Percentiles rank a stretch among this genome's conserved stretches.
Conservation (phyloP, 1,140 invertebrate genomes). For the Atta cephalotes region DNA sequence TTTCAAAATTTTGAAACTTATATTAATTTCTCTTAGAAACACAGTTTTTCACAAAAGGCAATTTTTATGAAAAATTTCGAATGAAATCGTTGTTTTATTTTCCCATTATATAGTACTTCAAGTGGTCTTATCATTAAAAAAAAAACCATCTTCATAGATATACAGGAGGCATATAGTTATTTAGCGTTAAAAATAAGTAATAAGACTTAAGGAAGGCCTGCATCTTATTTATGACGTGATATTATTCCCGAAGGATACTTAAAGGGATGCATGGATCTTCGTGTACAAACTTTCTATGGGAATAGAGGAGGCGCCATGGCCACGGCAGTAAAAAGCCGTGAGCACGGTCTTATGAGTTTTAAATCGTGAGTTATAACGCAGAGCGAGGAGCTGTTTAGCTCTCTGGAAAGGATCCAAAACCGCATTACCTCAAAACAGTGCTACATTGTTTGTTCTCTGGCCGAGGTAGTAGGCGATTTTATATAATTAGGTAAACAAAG, state of each 20-base stretch:
- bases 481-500: conserved; percentile 21
- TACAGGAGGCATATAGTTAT: not conserved
- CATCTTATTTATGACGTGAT: conserved; percentile 73
- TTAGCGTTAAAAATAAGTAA: conserved; percentile 64
- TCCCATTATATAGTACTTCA: not conserved
- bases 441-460: conserved; percentile 9
- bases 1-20: not conserved
- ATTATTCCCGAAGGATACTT: conserved; percentile 70
- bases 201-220: conserved; percentile 48
- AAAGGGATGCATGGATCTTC: conserved; percentile 60
- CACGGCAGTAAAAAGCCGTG: conserved; percentile 65
- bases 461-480: conserved; percentile 7
- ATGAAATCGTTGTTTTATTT: not conserved
- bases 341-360: conserved; percentile 72
- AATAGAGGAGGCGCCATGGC: not conserved
- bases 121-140: not conserved
- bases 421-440: conserved; percentile 44
- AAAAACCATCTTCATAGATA: not conserved
- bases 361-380: conserved; percentile 77
- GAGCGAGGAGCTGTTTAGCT: conserved; percentile 51
- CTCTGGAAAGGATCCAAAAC: conserved; percentile 37
- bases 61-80: not conserved
- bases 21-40: not conserved
- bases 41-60: not conserved
- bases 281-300: conserved; percentile 63